These are phyloP conservation scores for Enteromius argenteus DNA, from an alignment of 2,797 vertebrate genomes.

Conservation along the genomic window DNA sequence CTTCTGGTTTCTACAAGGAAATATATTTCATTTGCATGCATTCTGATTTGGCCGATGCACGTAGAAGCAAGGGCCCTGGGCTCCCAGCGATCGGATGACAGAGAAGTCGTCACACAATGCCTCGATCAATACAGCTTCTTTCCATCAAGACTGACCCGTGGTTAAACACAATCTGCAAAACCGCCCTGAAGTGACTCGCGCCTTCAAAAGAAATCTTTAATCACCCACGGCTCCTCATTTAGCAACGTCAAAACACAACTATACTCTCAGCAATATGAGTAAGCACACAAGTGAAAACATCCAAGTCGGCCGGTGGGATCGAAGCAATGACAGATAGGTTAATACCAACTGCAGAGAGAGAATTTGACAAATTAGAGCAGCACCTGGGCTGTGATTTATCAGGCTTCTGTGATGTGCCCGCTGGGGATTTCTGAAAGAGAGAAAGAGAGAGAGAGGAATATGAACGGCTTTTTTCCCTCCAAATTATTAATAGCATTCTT, in stretches of 20 bases:
- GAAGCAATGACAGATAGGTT: conserved; percentile 77
- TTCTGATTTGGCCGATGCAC: conserved; percentile 15
- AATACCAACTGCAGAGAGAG: conserved; percentile 86
- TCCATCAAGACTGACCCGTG: conserved; percentile 42
- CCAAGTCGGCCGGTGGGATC: conserved; percentile 70
- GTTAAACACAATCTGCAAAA: conserved; percentile 55
- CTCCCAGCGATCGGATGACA: conserved; percentile 19
- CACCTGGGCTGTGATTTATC: conserved; percentile 92
- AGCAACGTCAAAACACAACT: conserved; percentile 64
- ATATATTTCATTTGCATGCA: not conserved
- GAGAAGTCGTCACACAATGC: not conserved
- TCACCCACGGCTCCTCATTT: conserved; percentile 71
- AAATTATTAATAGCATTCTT: conserved; percentile 80
- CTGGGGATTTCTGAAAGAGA: conserved; percentile 68
- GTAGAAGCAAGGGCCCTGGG: not conserved
- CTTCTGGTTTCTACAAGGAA: conserved; percentile 9
- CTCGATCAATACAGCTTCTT: conserved; percentile 54
- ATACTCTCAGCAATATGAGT: conserved; percentile 64
- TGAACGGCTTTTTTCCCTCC: conserved; percentile 52
- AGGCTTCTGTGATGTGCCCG: conserved; percentile 79
- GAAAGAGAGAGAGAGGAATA: conserved; percentile 49
- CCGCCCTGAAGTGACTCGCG: conserved; percentile 48
- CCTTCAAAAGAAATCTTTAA: conserved; percentile 58
- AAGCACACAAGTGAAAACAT: conserved; percentile 67
- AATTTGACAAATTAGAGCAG: conserved; percentile 87